These are phyloP conservation scores for Bufo bufo DNA, from an alignment of 2,113 vertebrate species.

Conservation along the genomic window DNA sequence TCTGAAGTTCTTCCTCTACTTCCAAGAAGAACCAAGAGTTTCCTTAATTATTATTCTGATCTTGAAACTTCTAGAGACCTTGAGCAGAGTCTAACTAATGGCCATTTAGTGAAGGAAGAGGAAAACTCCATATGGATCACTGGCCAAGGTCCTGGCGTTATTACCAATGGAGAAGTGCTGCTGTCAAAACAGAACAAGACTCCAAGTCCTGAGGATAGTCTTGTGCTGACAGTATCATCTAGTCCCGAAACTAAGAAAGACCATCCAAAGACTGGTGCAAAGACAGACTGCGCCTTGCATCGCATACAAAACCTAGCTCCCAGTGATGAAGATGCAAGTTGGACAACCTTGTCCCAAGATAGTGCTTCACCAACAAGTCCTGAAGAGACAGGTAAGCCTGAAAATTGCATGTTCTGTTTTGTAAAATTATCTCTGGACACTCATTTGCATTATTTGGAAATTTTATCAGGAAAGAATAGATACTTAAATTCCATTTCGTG, in stretches of 20 bases:
- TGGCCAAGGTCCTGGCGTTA: conserved; percentile 63
- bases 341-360: conserved; percentile 96
- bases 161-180: conserved; percentile 69
- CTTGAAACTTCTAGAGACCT: conserved; percentile 78
- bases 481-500: not conserved
- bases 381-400: conserved; percentile 82
- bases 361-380: conserved; percentile 86
- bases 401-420: not conserved
- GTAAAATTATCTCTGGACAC: not conserved
- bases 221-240: conserved; percentile 77
- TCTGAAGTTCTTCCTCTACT: conserved; percentile 72
- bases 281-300: conserved; percentile 85
- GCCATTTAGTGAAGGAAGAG: conserved; percentile 66
- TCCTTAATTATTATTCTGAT: conserved; percentile 88
- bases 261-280: conserved; percentile 85
- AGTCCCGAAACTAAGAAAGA: conserved; percentile 90
- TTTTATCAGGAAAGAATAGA: not conserved
- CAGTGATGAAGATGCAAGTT: conserved; percentile 97
- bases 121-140: conserved; percentile 69
- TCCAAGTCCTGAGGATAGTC: conserved; percentile 77
- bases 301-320: conserved; percentile 88
- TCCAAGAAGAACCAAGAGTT: conserved; percentile 90
- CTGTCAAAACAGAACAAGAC: conserved; percentile 71
- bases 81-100: conserved; percentile 66
- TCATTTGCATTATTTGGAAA: not conserved